Conservation (phyloP, 2,113 vertebrate genomes). For the Clupea harengus region DNA sequence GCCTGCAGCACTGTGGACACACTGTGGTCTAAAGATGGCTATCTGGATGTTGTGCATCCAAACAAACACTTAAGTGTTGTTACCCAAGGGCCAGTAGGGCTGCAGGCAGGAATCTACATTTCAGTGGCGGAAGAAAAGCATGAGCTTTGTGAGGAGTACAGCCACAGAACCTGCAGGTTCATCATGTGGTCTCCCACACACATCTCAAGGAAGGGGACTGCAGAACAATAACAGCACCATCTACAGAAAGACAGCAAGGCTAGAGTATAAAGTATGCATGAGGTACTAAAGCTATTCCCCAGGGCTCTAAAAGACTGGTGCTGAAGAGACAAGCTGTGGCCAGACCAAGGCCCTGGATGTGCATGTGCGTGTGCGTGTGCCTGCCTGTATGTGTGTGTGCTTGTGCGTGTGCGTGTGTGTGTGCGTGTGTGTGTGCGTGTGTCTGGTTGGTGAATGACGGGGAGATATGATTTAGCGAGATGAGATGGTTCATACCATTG, state of each 20-base stretch:
- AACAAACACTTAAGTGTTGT: background rate
- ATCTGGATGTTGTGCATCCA: background rate
- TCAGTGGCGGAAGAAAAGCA: background rate
- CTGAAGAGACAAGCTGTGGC: background rate
- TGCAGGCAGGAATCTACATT: background rate
- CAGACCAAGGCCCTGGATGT: background rate
- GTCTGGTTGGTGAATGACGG: background rate
- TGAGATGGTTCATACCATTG: conserved; percentile 3
- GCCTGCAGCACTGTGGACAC: conserved; percentile 7
- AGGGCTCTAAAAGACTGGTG: background rate
- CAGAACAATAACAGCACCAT: background rate
- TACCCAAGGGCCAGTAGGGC: background rate
- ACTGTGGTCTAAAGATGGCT: background rate
- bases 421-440: background rate
- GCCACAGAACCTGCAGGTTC: background rate
- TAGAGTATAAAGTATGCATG: background rate
- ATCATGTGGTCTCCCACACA: background rate
- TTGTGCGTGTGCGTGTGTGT: background rate
- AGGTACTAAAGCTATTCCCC: background rate
- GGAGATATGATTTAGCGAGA: background rate
- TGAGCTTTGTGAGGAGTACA: background rate
- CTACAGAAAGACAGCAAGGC: background rate
- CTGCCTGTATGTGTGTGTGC: background rate
- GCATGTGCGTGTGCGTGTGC: background rate
- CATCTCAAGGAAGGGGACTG: background rate